Percentiles rank a stretch among this genome's conserved stretches.
These are phyloP conservation scores for Engystomops pustulosus DNA, from an alignment of 2,113 vertebrate species.

Conservation along the genomic window DNA sequence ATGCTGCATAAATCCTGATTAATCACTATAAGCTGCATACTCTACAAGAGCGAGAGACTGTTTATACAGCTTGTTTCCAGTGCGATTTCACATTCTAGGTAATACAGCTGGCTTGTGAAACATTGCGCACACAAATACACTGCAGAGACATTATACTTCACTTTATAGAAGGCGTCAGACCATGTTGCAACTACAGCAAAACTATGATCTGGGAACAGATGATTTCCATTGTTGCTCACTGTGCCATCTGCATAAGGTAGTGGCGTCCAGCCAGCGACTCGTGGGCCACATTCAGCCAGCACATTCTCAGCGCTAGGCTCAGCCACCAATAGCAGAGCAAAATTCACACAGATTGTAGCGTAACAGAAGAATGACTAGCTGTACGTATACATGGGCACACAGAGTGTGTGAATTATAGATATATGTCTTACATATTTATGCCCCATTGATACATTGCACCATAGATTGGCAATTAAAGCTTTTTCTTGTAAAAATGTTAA, in stretches of 20 bases:
- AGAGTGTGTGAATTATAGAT: neutral
- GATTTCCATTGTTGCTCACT: neutral
- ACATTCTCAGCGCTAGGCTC: neutral
- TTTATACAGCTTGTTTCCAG: slow-evolving; percentile 1
- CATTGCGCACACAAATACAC: neutral
- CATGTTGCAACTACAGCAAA: neutral
- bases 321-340: neutral
- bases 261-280: neutral
- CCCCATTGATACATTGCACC: no score
- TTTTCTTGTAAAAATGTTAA: no score
- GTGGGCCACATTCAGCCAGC: neutral
- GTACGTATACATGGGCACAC: neutral
- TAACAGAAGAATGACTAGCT: neutral
- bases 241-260: neutral
- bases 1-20: neutral
- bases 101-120: neutral
- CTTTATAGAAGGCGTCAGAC: neutral
- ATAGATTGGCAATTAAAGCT: no score
- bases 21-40: neutral
- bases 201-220: neutral
- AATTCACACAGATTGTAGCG: neutral
- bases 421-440: neutral
- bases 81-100: neutral
- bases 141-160: neutral
- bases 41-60: neutral